These are phyloP conservation scores for Hyperoodon ampullatus DNA, from an alignment of 2,113 vertebrate species.

Conservation along the genomic window DNA sequence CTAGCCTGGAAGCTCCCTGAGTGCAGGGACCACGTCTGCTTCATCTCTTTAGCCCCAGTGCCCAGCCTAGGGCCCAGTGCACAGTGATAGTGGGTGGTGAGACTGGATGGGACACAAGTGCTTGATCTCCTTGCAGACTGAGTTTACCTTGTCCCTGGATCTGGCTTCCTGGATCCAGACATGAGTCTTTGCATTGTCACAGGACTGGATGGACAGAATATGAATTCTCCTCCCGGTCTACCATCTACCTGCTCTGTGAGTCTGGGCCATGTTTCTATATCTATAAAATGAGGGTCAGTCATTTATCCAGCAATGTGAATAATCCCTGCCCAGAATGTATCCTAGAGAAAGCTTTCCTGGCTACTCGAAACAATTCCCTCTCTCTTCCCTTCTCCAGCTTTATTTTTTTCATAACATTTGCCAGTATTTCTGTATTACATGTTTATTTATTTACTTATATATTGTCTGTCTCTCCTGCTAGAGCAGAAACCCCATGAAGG, in stretches of 20 bases:
- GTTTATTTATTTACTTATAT: background rate
- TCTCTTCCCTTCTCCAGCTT: background rate
- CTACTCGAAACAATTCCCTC: background rate
- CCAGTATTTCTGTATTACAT: background rate
- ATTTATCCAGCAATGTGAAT: background rate
- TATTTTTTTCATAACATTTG: background rate
- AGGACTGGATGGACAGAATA: background rate
- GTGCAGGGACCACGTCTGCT: background rate
- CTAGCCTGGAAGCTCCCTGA: background rate
- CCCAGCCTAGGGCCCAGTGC: background rate
- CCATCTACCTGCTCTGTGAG: background rate
- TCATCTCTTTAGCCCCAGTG: background rate
- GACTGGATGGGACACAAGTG: rapidly evolving
- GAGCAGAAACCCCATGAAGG: background rate
- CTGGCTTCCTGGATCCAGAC: background rate
- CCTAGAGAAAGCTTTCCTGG: background rate
- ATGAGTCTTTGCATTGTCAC: background rate
- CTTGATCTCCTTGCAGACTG: background rate
- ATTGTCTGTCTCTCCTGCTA: background rate
- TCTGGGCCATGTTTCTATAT: background rate
- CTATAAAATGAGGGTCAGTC: background rate
- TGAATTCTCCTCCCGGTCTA: background rate
- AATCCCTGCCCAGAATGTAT: background rate
- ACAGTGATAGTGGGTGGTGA: rapidly evolving
- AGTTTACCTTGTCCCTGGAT: background rate